These are phyloP conservation scores for Tetragnatha versicolor DNA, from an alignment of 1,140 invertebrate genomes.

Conservation along the genomic window DNA sequence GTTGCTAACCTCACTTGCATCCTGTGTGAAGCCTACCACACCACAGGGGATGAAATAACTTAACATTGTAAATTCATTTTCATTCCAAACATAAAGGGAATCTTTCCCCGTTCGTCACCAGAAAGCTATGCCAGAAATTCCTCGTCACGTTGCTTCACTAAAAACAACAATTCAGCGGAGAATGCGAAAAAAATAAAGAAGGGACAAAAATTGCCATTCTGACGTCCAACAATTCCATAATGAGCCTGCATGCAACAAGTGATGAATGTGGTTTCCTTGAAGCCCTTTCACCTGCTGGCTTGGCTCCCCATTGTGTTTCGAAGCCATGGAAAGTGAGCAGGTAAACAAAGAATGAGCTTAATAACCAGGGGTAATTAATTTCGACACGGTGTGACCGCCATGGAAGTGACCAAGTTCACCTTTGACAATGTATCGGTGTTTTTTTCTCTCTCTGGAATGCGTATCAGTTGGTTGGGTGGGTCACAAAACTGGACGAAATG, in stretches of 20 bases:
- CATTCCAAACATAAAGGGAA: background rate
- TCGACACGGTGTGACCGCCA: too few species aligned
- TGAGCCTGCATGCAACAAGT: background rate
- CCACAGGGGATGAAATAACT: too few species aligned
- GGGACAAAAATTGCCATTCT: background rate
- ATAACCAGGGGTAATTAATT: background rate
- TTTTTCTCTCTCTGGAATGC: too few species aligned
- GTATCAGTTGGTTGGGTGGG: too few species aligned
- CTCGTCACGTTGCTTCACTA: background rate
- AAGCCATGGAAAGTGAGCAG: too few species aligned
- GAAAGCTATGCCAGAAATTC: background rate
- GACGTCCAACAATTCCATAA: background rate
- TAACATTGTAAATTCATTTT: too few species aligned
- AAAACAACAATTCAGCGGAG: background rate
- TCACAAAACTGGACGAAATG: too few species aligned
- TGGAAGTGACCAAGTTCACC: too few species aligned
- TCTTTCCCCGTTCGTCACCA: constrained; percentile 2
- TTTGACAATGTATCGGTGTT: too few species aligned
- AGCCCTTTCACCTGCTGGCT: background rate
- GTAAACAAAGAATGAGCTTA: background rate
- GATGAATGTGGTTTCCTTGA: constrained; percentile 11
- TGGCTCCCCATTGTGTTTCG: background rate
- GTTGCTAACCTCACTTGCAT: too few species aligned
- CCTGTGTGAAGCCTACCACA: too few species aligned
- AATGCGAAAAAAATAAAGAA: too few species aligned